phyloP scores from a whole-genome alignment of 2,888 invertebrate genomes.

The Seladonia tumulorum region DNA sequence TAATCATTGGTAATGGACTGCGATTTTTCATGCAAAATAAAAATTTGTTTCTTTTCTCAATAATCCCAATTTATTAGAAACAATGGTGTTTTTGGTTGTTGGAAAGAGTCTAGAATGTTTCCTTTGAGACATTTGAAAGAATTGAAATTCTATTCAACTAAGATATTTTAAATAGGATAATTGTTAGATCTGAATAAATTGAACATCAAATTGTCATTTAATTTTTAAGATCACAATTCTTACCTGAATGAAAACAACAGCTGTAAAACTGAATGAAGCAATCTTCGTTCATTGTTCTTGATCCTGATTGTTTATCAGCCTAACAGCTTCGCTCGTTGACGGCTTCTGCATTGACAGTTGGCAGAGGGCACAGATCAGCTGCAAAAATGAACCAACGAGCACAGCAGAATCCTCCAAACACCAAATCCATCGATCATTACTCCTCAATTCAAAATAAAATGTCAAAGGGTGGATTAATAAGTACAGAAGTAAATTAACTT shows the following conservation, averaged over 20 bases:
- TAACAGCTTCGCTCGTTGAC: not conserved
- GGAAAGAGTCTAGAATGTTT: too few species aligned
- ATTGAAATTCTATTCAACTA: too few species aligned
- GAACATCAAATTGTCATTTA: too few species aligned
- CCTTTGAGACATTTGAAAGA: too few species aligned
- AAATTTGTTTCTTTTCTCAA: too few species aligned
- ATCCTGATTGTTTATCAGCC: not conserved
- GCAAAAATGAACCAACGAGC: not conserved
- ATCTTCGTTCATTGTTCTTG: not conserved
- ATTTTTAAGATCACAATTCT: not conserved
- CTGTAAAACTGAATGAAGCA: not conserved
- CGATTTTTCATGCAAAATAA: not conserved
- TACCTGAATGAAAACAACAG: not conserved
- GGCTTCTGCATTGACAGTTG: not conserved
- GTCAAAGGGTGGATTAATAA: not conserved
- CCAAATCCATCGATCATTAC: not conserved
- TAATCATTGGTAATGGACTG: too few species aligned
- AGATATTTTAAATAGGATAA: too few species aligned
- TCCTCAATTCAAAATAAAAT: too few species aligned
- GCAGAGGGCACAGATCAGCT: not conserved
- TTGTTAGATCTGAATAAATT: too few species aligned
- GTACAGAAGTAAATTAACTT: constrained; percentile 66
- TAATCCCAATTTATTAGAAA: too few species aligned
- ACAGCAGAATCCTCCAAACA: not conserved
- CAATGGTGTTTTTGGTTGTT: too few species aligned